Evolutionary conservation across 2,888 invertebrate genomes (phyloP).

Genomic region (Chymomyza amoena): DNA sequence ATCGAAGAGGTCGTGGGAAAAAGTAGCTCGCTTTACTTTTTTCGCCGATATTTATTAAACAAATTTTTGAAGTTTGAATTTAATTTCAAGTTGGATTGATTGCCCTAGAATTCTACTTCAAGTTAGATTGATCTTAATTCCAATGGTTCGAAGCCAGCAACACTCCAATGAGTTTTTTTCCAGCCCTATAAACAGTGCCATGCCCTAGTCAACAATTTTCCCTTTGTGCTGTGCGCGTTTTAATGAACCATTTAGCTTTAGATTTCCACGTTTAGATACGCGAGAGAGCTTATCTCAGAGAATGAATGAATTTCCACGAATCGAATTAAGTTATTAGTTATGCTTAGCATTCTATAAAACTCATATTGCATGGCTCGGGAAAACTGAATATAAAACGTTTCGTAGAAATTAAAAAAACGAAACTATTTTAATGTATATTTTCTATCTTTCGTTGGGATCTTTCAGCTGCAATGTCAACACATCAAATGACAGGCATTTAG

Average conservation of each 20-base stretch:
- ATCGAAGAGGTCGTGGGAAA: too few species aligned
- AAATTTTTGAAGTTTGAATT: too few species aligned
- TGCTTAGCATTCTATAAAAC: slow-evolving; percentile 33
- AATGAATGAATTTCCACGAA: slow-evolving; percentile 53
- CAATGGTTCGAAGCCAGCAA: too few species aligned
- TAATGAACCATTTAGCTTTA: slow-evolving; percentile 70
- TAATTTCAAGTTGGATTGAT: too few species aligned
- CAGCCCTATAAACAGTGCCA: too few species aligned
- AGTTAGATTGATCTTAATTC: too few species aligned
- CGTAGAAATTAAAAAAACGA: neutral
- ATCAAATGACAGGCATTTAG: slow-evolving; percentile 45
- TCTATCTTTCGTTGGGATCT: neutral
- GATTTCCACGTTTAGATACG: slow-evolving; percentile 66
- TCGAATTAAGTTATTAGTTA: slow-evolving; percentile 70
- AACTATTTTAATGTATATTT: neutral
- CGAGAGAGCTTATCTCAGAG: neutral
- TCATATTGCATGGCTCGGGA: slow-evolving; percentile 45
- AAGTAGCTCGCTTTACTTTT: too few species aligned
- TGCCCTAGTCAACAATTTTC: too few species aligned
- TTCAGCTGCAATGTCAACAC: slow-evolving; percentile 25
- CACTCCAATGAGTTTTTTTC: too few species aligned
- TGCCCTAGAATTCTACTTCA: too few species aligned
- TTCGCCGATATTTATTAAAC: too few species aligned
- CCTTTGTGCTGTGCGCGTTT: slow-evolving; percentile 26
- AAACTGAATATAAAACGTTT: neutral